Evolutionary conservation across 2,888 invertebrate species (phyloP).

Genomic region (Clusia tigrina): DNA sequence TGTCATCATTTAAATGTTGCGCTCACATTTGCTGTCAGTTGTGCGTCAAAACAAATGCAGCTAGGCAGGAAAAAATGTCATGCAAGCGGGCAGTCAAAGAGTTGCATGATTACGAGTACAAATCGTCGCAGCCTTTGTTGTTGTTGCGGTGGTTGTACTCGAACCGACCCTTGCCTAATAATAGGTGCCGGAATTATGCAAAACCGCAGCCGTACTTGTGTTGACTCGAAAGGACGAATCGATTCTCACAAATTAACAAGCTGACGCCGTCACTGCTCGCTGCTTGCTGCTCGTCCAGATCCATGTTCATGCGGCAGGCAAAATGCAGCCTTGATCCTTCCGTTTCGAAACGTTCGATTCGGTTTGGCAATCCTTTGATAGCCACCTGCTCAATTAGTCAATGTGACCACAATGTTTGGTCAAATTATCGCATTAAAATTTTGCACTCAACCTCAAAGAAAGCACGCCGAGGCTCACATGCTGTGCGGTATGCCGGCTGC

Average conservation of each 20-base stretch:
- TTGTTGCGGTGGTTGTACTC: background rate
- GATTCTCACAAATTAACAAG: slow-evolving; percentile 60
- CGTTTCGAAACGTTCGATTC: slow-evolving; percentile 24
- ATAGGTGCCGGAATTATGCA: slow-evolving; percentile 7
- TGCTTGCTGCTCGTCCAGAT: slow-evolving; percentile 37
- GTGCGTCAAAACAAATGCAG: slow-evolving; percentile 18
- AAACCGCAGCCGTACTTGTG: slow-evolving; percentile 15
- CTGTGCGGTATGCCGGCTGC: background rate
- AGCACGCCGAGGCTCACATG: slow-evolving; percentile 38
- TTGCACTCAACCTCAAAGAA: slow-evolving; percentile 61
- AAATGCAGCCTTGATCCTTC: too few species aligned
- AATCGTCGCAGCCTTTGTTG: background rate
- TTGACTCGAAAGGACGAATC: background rate
- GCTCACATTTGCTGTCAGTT: slow-evolving; percentile 28
- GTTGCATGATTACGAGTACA: background rate
- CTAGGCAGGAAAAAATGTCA: background rate
- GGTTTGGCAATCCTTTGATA: slow-evolving; percentile 38
- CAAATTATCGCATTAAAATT: slow-evolving; percentile 64
- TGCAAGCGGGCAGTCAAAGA: background rate
- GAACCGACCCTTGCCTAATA: background rate
- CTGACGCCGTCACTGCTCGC: slow-evolving; percentile 45
- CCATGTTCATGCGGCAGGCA: too few species aligned
- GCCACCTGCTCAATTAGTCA: slow-evolving; percentile 63
- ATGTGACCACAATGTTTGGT: slow-evolving; percentile 63
- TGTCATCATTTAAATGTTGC: slow-evolving; percentile 29